Conservation (phyloP, 2,888 invertebrate genomes). For the Drosophila limbata region DNA sequence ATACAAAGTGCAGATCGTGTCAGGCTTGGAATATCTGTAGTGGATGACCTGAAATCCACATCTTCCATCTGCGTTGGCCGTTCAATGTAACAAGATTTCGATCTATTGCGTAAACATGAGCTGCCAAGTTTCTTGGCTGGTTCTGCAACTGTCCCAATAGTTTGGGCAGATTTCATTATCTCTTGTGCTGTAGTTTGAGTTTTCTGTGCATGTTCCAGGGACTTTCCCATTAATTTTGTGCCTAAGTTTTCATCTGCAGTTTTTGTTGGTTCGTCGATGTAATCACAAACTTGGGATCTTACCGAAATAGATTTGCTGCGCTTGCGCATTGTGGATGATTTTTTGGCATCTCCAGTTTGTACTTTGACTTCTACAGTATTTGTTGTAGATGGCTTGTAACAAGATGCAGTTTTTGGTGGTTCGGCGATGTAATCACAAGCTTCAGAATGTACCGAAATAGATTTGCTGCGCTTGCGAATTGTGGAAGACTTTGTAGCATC, state of each 20-base stretch:
- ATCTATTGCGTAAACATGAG: conserved; percentile 22
- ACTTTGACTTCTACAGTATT: not conserved
- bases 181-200: not conserved
- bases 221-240: not conserved
- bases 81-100: conserved; percentile 38
- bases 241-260: not conserved
- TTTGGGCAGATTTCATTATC: not conserved
- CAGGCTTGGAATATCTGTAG: not conserved
- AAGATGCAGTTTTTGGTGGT: not conserved
- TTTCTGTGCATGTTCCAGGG: not conserved
- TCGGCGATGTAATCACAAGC: not conserved
- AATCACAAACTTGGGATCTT: not conserved
- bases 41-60: not conserved
- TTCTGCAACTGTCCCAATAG: no score
- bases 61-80: not conserved
- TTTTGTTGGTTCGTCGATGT: not conserved
- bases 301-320: not conserved
- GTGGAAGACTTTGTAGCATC: no score
- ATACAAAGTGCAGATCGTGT: no score
- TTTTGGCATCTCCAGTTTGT: no score
- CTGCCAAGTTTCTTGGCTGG: not conserved
- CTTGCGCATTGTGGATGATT: not conserved
- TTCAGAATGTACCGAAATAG: not conserved
- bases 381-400: no score
- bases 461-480: not conserved